phyloP scores from a whole-genome alignment of 2,113 vertebrate species.

The Campylorhamphus procurvoides region DNA sequence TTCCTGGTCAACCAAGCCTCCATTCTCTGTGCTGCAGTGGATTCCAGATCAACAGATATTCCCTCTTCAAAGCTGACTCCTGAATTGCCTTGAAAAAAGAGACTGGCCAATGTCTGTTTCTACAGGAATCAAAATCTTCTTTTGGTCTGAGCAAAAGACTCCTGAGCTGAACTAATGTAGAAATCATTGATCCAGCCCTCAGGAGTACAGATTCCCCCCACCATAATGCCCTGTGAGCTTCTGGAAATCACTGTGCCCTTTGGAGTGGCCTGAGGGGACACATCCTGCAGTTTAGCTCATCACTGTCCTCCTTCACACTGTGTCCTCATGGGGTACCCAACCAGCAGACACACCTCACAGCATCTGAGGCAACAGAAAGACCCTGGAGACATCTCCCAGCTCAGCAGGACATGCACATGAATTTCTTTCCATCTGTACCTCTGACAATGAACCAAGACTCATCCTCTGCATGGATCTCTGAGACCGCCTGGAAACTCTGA shows the following conservation, averaged over 20 bases:
- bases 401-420: not conserved
- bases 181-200: not conserved
- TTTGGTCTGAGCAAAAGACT: not conserved
- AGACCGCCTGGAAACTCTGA: not conserved
- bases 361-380: not conserved
- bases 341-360: not conserved
- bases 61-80: not conserved
- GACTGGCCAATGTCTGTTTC: not conserved
- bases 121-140: not conserved
- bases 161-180: not conserved
- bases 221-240: not conserved
- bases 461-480: not conserved
- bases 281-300: not conserved
- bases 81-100: not conserved
- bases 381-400: not conserved
- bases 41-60: not conserved
- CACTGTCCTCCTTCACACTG: not conserved
- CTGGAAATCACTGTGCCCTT: not conserved
- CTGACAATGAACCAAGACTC: not conserved
- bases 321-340: not conserved
- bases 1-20: not conserved
- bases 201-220: not conserved
- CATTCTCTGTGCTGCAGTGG: not conserved
- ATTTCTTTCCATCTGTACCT: not conserved
- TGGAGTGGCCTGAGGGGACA: not conserved